Base-by-base conservation (phyloP, 2,888 invertebrate species). In the Phyto melanocephala region DNA sequence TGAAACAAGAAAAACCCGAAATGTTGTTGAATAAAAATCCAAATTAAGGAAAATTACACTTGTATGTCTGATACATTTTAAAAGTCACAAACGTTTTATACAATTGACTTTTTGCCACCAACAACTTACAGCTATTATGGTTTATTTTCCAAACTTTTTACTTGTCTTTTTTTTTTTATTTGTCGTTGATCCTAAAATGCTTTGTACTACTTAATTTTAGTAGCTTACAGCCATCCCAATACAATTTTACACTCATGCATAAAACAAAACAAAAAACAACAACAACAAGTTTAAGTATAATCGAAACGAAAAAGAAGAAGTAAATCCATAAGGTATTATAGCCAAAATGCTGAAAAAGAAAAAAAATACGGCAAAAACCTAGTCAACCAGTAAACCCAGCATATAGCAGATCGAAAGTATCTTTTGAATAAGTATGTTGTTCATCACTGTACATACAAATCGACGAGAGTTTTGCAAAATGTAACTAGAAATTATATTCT, bases 101-200 rank as follows among this genome's bases (percentile, higher is more conserved):
- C 78, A 78, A 82, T 82, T 82, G 81, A 78, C 81, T 82, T 82
- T 70, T 74, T 78, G 81, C 78, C 78, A 82, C 78, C 72, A 72
- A 68, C 33, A 62, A 74, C 50, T 70, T 74, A 17, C 56, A 52
- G 63, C 42, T 63, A 50, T 71, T 50, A 52, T 58, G 58, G 58
- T 42, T 63, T 56, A 47, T 74, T 50, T 80, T 63, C 3, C 20
- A 47, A 52, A 22, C 17, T 77, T 60, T 4, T 17, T 52, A 17
- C 11, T 33, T 58, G 8, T 15, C 13, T 37, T 20, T 10, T 15
- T 4, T n/a, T n/a, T n/a, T n/a, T 10, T 22, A 22, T 52, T n/a
- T n/a, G n/a, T n/a, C n/a, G n/a, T n/a, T 28, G 28, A 28, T 22
- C 28, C 20, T 54, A 54, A 22, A 62, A 15, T 22, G 45, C 28